A percentile compares a stretch with the other conserved stretches of the same genome.
Evolutionary conservation across 2,888 invertebrate species (phyloP).

Genomic region (Metallyticus violacea): DNA sequence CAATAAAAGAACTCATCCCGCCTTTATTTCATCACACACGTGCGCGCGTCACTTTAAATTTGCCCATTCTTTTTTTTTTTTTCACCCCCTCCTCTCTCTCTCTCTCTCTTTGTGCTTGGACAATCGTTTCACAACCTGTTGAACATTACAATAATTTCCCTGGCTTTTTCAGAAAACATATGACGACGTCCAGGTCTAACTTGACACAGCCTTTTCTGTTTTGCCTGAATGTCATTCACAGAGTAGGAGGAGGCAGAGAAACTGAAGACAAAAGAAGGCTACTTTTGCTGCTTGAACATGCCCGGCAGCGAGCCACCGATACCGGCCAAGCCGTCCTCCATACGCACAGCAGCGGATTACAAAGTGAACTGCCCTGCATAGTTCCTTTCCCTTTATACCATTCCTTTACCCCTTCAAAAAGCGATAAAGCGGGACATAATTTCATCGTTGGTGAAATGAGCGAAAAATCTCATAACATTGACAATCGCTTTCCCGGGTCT

Average conservation of each 20-base stretch:
- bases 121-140: not conserved
- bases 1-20: not conserved
- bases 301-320: not conserved
- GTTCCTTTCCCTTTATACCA: not conserved
- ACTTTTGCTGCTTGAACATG: too few relatives aligned
- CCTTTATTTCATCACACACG: too few relatives aligned
- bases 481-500: not conserved
- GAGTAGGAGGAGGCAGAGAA: not conserved
- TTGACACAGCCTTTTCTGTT: not conserved
- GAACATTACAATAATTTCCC: not conserved
- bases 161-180: not conserved
- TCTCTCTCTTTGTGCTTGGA: not conserved
- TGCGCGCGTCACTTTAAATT: not conserved
- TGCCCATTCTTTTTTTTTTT: too few relatives aligned
- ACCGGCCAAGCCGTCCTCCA: not conserved
- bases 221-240: not conserved
- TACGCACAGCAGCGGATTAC: too few relatives aligned
- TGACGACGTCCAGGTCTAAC: not conserved
- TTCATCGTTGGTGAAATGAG: not conserved
- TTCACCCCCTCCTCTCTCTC: not conserved
- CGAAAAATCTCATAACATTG: not conserved
- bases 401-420: not conserved
- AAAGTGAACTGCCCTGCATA: not conserved
- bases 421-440: not conserved
- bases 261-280: not conserved